Base-by-base conservation (phyloP, 2,888 invertebrate genomes). In the Mythimna vitellina region DNA sequence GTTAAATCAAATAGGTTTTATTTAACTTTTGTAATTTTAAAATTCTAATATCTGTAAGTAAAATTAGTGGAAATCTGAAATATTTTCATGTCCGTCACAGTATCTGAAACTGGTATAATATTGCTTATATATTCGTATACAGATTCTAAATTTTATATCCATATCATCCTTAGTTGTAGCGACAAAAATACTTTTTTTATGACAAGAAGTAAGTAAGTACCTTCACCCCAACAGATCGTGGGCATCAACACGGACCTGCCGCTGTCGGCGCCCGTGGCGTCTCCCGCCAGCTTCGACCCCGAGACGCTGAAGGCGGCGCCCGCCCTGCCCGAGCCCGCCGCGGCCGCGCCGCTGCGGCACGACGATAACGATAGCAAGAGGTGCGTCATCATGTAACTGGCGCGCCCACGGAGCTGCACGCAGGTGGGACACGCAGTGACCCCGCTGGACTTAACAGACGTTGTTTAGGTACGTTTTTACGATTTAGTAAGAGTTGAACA, bases 211-310 rank as follows among this genome's bases (percentile, higher is more conserved):
- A n/a, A 49, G 8, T 8, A 3, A 8, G 25, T 2, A 3, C 6
- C 49, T 0, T 20, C 20, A 7, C 20, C 20, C 3, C 3, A 10
- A 0, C 91, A 95, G 96, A 96, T 95, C 73, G 95, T 95, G 2
- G 96, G 96, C 74, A 95, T 96, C 84, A 95, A 95, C 91, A 93
- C 93, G 0, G 96, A 96, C 90, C 76, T 96, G 38, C 95, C 96
- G 0, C 89, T 95, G 1, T 86, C 92, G 0, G 95, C 92, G 1
- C 96, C 95, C 0, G 90, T 93, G 1, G 89, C 89, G 0, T 68
- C 92, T 1, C 20, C 87, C 0, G 91, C 88, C 7, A 73, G 87
- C 0, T 89, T 92, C 87, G 94, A 94, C 89, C 94, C 95, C 0
- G 95, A 95, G 84, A 62, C 88, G 1, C 89, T 95, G 9, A 94